These are phyloP conservation scores for Bombus superbus DNA, from an alignment of 1,140 invertebrate species.

Conservation along the genomic window DNA sequence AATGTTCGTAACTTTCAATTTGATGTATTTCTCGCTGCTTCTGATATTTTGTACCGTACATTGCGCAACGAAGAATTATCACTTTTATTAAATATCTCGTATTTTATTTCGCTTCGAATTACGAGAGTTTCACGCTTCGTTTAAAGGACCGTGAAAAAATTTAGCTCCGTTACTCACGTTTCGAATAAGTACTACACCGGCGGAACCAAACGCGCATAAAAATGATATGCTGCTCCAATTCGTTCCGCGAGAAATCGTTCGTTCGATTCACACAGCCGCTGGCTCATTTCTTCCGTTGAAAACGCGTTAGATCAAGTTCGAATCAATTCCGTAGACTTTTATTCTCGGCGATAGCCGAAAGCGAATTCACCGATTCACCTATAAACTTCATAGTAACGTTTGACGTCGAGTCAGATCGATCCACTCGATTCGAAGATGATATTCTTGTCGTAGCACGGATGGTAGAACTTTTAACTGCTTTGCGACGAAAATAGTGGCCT, in stretches of 20 bases:
- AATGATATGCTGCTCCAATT: constrained; percentile 33
- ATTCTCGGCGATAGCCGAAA: neutral
- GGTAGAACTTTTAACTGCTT: too few species aligned
- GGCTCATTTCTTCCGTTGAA: neutral
- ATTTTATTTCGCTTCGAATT: neutral
- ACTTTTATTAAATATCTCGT: too few species aligned
- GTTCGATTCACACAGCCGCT: neutral
- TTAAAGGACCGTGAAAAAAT: neutral
- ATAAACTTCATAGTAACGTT: neutral
- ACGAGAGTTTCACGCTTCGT: too few species aligned
- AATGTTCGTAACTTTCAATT: neutral
- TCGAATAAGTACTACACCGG: constrained; percentile 7
- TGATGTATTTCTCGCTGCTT: neutral
- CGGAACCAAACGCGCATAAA: constrained; percentile 33
- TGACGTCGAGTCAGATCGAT: neutral
- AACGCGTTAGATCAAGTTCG: neutral
- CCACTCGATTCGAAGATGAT: neutral
- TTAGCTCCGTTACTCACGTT: constrained; percentile 3
- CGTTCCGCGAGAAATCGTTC: constrained; percentile 6
- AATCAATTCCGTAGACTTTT: constrained; percentile 9
- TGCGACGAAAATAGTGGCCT: too few species aligned
- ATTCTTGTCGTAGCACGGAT: neutral
- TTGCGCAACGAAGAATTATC: neutral
- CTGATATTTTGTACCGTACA: neutral
- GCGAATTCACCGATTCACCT: neutral